Percentiles rank a stretch among this genome's conserved stretches.
Conservation (phyloP, 2,888 invertebrate species). For the Stenichneumon culpator region DNA sequence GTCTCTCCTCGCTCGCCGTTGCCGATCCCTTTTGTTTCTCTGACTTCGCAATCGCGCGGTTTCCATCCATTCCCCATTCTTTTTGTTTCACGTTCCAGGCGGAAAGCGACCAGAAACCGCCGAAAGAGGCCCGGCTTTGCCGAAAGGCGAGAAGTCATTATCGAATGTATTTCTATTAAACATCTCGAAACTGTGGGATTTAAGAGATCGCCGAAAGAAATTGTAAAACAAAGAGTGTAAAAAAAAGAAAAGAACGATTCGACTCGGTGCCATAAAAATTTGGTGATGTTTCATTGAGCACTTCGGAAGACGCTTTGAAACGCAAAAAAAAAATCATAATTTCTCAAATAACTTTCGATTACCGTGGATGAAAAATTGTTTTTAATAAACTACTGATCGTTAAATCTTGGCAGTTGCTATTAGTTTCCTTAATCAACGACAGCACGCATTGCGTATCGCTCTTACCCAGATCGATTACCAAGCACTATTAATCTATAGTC, state of each 20-base stretch:
- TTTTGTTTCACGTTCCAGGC: constrained; percentile 23
- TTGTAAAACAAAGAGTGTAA: not conserved
- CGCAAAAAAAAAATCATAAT: no score
- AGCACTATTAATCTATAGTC: not conserved
- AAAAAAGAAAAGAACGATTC: not conserved
- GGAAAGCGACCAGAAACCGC: constrained; percentile 46
- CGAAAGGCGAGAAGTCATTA: constrained; percentile 54
- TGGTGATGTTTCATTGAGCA: no score
- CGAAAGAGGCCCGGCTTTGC: not conserved
- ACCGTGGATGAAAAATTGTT: no score
- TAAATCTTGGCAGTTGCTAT: no score
- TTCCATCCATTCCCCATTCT: constrained; percentile 47
- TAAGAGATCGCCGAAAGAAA: not conserved
- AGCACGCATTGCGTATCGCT: no score
- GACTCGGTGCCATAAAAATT: not conserved
- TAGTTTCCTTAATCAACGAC: no score
- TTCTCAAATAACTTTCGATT: no score
- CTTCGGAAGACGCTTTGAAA: no score
- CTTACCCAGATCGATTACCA: not conserved
- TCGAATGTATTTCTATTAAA: constrained; percentile 1
- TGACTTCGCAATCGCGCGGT: constrained; percentile 24
- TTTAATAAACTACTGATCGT: no score
- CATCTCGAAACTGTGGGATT: not conserved
- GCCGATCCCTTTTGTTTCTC: constrained; percentile 69
- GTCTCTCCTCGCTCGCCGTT: constrained; percentile 53